These are phyloP conservation scores for Enteromius argenteus DNA, from an alignment of 2,797 vertebrate species.

Conservation along the genomic window DNA sequence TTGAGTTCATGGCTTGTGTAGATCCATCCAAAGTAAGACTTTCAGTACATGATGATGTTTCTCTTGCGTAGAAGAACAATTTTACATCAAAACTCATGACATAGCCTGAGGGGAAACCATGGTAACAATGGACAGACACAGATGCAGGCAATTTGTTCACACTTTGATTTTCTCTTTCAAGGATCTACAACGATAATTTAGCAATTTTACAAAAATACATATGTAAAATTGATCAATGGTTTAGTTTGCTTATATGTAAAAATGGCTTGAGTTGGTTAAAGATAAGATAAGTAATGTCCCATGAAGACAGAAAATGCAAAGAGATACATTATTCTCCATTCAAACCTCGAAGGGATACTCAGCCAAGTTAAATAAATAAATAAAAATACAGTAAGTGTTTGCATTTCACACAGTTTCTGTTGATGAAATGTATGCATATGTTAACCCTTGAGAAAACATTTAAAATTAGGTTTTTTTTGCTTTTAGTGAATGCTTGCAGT, in stretches of 20 bases:
- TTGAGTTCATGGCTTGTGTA: neutral
- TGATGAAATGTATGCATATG: neutral
- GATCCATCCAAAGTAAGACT: neutral
- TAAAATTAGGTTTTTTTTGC: constrained; percentile 23
- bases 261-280: neutral
- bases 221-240: neutral
- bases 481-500: constrained; percentile 26
- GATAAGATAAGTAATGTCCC: neutral
- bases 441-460: constrained; percentile 22
- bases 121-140: constrained; percentile 48
- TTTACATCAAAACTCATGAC: constrained; percentile 33
- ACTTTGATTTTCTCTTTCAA: constrained; percentile 33
- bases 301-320: neutral
- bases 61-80: constrained; percentile 22
- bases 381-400: neutral
- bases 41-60: neutral
- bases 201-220: neutral
- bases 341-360: neutral
- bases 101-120: constrained; percentile 47
- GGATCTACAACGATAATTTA: neutral
- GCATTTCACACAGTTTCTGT: neutral
- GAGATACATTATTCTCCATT: neutral
- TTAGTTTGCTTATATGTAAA: neutral
- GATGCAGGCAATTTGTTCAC: constrained; percentile 40
- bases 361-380: neutral